These are phyloP conservation scores for Drosophila borborema DNA, from an alignment of 2,888 invertebrate species.

Conservation along the genomic window DNA sequence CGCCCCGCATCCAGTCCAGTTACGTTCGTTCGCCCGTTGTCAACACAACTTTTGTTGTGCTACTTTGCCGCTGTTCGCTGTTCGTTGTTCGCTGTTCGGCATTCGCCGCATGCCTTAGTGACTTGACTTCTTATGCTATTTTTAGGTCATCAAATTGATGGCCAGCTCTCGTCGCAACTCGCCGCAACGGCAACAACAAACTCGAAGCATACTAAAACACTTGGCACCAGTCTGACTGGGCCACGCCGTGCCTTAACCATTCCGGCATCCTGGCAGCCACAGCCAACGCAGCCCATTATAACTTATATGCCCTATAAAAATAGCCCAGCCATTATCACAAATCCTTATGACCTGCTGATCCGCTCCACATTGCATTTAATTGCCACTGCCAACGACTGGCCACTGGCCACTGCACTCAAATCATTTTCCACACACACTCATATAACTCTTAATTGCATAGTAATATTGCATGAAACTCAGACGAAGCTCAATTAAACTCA, in stretches of 20 bases:
- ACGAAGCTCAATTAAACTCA: neutral
- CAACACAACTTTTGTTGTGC: constrained; percentile 81
- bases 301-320: constrained; percentile 56
- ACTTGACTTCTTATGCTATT: constrained; percentile 77
- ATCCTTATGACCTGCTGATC: constrained; percentile 78
- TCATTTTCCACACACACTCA: neutral
- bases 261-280: constrained; percentile 26
- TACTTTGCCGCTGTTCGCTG: constrained; percentile 52
- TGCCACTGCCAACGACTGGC: constrained; percentile 18
- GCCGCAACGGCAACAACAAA: constrained; percentile 4
- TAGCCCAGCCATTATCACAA: constrained; percentile 75
- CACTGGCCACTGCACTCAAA: constrained; percentile 40
- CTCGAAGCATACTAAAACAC: constrained; percentile 40
- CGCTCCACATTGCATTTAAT: constrained; percentile 52
- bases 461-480: neutral
- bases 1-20: no score
- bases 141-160: constrained; percentile 78
- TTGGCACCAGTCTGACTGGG: constrained; percentile 72
- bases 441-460: neutral
- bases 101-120: constrained; percentile 66
- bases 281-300: constrained; percentile 30
- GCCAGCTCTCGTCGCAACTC: constrained; percentile 43
- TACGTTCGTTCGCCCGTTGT: constrained; percentile 52
- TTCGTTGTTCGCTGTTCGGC: constrained; percentile 33
- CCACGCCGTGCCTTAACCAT: constrained; percentile 37